Evolutionary conservation across 2,797 vertebrate species (phyloP), one percentile per base, ranked within the genome.

Genomic region (Pseudochaenichthys georgianus): DNA sequence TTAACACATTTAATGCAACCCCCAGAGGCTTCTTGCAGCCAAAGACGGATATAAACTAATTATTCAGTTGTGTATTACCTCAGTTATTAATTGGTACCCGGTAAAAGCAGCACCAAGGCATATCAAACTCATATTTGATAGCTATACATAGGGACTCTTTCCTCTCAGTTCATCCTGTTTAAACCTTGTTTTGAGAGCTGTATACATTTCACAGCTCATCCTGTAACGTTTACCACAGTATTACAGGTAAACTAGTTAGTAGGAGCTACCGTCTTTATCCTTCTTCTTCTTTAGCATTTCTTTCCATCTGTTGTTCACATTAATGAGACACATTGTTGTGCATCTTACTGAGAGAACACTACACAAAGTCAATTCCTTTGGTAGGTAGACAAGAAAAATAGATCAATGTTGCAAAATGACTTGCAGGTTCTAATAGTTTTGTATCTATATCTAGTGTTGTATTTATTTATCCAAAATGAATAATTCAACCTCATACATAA

Each of bases 1-100:
- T 61, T 28, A 60, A 57, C 19, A 65, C 47, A 65, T 52, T 0
- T 16, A 68, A 67, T 55, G 28, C 15, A 52, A 21, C 54, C 55
- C 16, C 4, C 9, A 13, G 19, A 38, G 15, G 13, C 68, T 52
- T 61, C 16, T 34, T 71, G 17, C 16, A 59, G 34, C 7, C 50
- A 43, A 31, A 31, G 17, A 63, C 9, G 31, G 17, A 15, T 48
- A 5, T 23, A 53, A 59, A 12, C 17, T 38, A 38, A 23, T 57
- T 21, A 42, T 38, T 38, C 42, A 23, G 19, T 28, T 50, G 10
- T 38, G 10, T 21, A 64, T 71, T 47, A 15, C 19, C 53, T 34
- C 21, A 60, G 2, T 52, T 21, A 63, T 53, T 11, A 61, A 70
- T 50, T 10, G 2, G 21, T 47, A 59, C 34, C 8, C 4, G 60